These are phyloP conservation scores for Pachydiplax longipennis DNA, from an alignment of 2,888 invertebrate species.

Conservation along the genomic window DNA sequence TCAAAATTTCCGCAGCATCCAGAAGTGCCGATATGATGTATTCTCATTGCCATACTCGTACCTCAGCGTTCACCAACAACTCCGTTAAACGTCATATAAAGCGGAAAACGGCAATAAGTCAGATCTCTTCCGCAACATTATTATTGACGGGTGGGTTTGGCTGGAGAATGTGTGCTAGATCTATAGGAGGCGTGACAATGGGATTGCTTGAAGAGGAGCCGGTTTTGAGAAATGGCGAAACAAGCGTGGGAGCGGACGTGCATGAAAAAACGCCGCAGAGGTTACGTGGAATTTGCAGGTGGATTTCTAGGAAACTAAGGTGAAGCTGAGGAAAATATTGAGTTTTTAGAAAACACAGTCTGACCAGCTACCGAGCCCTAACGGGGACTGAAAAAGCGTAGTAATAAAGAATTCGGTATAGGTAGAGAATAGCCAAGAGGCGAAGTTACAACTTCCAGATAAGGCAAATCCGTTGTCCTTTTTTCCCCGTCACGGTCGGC, in stretches of 20 bases:
- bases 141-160: neutral
- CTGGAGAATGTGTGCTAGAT: neutral
- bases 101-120: neutral
- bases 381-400: neutral
- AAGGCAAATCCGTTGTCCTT: neutral
- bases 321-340: neutral
- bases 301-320: neutral
- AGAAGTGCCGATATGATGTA: too few relatives aligned
- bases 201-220: neutral
- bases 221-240: slow-evolving; percentile 6
- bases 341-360: neutral
- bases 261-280: neutral
- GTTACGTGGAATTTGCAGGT: neutral
- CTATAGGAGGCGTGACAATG: neutral
- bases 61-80: neutral
- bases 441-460: neutral
- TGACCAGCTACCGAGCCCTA: neutral
- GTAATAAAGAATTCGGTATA: neutral
- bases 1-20: too few relatives aligned
- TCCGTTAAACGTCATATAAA: neutral
- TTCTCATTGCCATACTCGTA: neutral
- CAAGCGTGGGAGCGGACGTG: neutral
- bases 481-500: neutral
- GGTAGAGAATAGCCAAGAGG: neutral
- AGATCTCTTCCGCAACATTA: neutral